Conservation (phyloP, 1,140 invertebrate species). For the Drosophila repleta region DNA sequence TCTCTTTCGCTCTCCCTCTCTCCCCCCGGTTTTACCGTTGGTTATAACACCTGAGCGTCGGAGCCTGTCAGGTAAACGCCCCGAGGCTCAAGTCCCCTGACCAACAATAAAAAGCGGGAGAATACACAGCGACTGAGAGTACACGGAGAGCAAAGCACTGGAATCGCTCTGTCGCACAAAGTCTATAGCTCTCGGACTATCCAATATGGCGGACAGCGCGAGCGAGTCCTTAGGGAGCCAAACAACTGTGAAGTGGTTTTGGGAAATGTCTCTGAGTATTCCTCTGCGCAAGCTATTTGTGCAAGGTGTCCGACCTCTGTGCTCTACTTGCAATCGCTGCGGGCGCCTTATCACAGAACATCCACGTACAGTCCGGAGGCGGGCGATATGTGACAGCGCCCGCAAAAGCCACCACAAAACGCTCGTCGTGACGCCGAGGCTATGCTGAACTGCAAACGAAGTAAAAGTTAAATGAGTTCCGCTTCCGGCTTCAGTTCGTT, state of each 20-base stretch:
- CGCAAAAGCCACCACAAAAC: constrained; percentile 81
- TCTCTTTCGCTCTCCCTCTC: neutral
- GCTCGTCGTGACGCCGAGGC: constrained; percentile 59
- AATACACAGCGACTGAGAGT: too few species aligned
- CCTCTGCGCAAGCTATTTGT: neutral
- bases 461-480: neutral
- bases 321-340: neutral
- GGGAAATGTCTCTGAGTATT: neutral
- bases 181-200: neutral
- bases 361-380: constrained; percentile 72
- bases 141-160: too few species aligned
- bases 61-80: neutral
- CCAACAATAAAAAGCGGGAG: neutral
- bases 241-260: neutral
- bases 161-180: too few species aligned
- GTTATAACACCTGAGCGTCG: neutral
- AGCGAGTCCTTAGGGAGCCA: neutral
- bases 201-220: neutral
- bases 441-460: constrained; percentile 59
- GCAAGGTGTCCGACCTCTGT: neutral
- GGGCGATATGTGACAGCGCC: constrained; percentile 68
- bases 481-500: too few species aligned
- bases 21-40: neutral
- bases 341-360: constrained; percentile 42
- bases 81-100: neutral